Percentiles rank a stretch among this genome's conserved stretches.
These are phyloP conservation scores for Ganaspis brasiliensis DNA, from an alignment of 2,888 invertebrate species.

Conservation along the genomic window DNA sequence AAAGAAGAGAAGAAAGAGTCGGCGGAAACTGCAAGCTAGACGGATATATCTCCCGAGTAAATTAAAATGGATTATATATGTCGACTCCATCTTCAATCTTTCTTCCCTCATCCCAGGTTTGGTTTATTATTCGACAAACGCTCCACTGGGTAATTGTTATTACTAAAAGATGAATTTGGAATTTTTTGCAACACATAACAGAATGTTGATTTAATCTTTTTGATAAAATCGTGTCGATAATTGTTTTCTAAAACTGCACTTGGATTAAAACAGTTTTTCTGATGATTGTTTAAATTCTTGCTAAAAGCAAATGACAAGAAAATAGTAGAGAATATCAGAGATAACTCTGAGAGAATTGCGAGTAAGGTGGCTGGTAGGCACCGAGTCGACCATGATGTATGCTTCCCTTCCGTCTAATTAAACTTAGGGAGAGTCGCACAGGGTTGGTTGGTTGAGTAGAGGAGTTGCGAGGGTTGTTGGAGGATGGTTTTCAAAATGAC, in stretches of 20 bases:
- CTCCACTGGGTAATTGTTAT: conserved; percentile 62
- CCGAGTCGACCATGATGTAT: conserved; percentile 72
- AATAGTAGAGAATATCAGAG: conserved; percentile 13
- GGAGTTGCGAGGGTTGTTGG: conserved; percentile 29
- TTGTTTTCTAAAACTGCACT: background rate
- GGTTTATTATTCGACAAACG: conserved; percentile 61
- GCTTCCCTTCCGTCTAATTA: conserved; percentile 75
- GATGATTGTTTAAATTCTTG: background rate
- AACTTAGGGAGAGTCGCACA: conserved; percentile 70
- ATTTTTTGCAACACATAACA: conserved; percentile 33
- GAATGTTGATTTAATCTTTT: background rate
- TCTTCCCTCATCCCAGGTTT: conserved; percentile 51
- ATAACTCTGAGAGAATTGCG: background rate
- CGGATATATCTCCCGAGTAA: conserved; percentile 75
- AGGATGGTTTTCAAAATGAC: conserved; percentile 72
- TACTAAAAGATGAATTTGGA: conserved; percentile 54
- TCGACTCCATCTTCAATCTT: conserved; percentile 74
- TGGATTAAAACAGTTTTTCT: background rate
- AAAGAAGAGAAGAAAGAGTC: conserved; percentile 53
- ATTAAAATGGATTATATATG: conserved; percentile 79
- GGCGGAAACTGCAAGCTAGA: conserved; percentile 64
- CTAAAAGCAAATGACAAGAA: background rate
- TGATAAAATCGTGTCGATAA: background rate
- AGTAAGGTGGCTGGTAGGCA: conserved; percentile 64
- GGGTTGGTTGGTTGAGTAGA: conserved; percentile 64